These are phyloP conservation scores for Eledona agricola DNA, from an alignment of 2,888 invertebrate species.

Conservation along the genomic window DNA sequence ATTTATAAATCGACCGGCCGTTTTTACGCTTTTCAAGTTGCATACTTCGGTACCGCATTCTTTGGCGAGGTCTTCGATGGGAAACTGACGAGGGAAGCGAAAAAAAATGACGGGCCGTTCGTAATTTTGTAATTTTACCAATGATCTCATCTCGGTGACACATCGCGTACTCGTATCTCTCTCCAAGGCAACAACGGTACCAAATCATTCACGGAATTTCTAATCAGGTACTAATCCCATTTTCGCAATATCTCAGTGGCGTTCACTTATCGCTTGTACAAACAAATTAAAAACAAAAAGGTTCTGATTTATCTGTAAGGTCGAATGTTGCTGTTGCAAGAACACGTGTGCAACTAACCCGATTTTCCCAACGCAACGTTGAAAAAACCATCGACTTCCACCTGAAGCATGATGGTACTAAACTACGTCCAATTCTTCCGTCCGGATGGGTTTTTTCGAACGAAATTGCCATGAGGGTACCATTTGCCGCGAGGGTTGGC, in stretches of 20 bases:
- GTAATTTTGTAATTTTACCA: slow-evolving; percentile 9
- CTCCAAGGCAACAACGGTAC: slow-evolving; percentile 24
- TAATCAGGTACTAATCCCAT: slow-evolving; percentile 27
- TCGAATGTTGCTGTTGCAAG: slow-evolving; percentile 4
- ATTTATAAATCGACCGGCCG: slow-evolving; percentile 14
- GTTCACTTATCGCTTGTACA: slow-evolving; percentile 25
- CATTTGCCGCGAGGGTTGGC: too few species aligned
- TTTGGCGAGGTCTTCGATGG: slow-evolving; percentile 23
- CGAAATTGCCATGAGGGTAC: too few species aligned
- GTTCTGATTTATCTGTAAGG: slow-evolving; percentile 30
- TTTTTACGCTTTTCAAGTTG: slow-evolving; percentile 14
- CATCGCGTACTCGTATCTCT: too few species aligned
- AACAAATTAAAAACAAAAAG: slow-evolving; percentile 29
- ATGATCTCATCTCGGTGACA: slow-evolving; percentile 24
- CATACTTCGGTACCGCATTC: slow-evolving; percentile 26
- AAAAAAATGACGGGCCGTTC: slow-evolving; percentile 14
- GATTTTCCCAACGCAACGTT: slow-evolving; percentile 1
- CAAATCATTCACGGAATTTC: slow-evolving; percentile 24
- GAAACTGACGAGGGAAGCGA: slow-evolving; percentile 15
- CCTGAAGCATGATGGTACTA: neutral
- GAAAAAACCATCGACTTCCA: slow-evolving; percentile 1
- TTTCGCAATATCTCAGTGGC: slow-evolving; percentile 31
- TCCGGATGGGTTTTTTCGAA: too few species aligned
- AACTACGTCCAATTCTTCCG: neutral
- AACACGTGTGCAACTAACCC: slow-evolving; percentile 11